Evolutionary conservation across 2,888 invertebrate species (phyloP).

Genomic region (Catocala sponsa): DNA sequence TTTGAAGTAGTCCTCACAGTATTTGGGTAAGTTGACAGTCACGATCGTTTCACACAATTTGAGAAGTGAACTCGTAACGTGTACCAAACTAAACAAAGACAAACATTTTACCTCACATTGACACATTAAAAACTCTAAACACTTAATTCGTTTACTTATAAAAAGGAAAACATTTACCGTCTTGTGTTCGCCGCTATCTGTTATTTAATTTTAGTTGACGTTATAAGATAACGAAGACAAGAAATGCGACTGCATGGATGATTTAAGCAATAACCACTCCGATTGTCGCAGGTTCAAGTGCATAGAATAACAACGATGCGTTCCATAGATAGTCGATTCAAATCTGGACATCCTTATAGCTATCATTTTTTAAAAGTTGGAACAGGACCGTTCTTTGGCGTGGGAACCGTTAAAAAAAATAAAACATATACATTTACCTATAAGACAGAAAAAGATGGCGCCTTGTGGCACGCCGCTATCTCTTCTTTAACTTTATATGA

Average conservation of each 20-base stretch:
- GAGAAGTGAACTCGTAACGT: conserved; percentile 11
- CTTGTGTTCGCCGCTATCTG: conserved; percentile 49
- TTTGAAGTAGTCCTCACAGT: conserved; percentile 1
- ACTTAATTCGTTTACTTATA: conserved; percentile 40
- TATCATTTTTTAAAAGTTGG: no score
- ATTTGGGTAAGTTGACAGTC: conserved; percentile 29
- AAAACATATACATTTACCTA: no score
- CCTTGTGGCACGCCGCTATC: conserved; percentile 48
- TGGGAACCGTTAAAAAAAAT: no score
- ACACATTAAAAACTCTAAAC: conserved; percentile 40
- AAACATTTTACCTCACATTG: conserved; percentile 5
- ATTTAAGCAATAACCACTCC: no score
- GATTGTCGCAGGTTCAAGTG: no score
- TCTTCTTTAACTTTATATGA: conserved; percentile 51
- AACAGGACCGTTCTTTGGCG: no score
- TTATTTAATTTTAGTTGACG: conserved; percentile 52
- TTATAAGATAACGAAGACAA: conserved; percentile 42
- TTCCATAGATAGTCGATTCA: no score
- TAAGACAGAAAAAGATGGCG: conserved; percentile 16
- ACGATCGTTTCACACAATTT: conserved; percentile 42
- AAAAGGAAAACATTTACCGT: conserved; percentile 26
- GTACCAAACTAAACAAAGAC: conserved; percentile 26
- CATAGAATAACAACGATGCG: no score
- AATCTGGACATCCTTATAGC: no score
- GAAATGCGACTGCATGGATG: conserved; percentile 15